Base-by-base conservation (phyloP, 2,888 invertebrate genomes). In the Mimas tiliae region DNA sequence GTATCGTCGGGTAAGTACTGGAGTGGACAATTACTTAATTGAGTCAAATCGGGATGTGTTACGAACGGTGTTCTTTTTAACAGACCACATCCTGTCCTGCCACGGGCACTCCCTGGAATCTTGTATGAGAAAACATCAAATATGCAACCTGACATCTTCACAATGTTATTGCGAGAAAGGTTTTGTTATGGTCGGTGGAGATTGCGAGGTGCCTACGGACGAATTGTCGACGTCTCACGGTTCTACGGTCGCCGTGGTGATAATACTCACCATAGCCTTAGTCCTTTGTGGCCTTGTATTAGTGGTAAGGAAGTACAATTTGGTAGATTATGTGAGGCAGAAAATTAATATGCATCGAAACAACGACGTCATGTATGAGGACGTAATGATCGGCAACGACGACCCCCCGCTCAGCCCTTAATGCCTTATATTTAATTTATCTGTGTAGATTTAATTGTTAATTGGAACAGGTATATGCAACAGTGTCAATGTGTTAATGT, bases 341-440 rank as follows among this genome's bases (percentile, higher is more conserved):
- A 92, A 87, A 71, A 88, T 94, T 55, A 87, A 88, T 68, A 73
- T 80, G 16, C 84, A 90, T 69, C 85, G 92, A 72, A 88, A 86
- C 70, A 88, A 88, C 71, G 89, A 93, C 77, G 83, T 91, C 1
- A 90, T 91, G 86, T 94, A 94, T 48, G 94, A 94, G 75, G 94
- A 94, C 75, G 94, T 94, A n/a, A 94, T 94, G 94, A 94, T 94
- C 53, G 94, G 94, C 1, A 92, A 93, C 66, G 94, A 94, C 66
- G 94, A 94, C 72, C 94, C 94, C 0, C 94, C 94, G 0, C 84
- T 94, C 63, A 90, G 89, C 70, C 94, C 91, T 47, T 94, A 89
- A 75, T 63, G 55, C 52, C 62, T 67, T 63, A 38, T 14, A 55
- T 27, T 55, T 63, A 62, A 53, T 51, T 48, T 65, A 21, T 66